Conservation (phyloP, 2,888 invertebrate genomes). For the Drosophila mimica region DNA sequence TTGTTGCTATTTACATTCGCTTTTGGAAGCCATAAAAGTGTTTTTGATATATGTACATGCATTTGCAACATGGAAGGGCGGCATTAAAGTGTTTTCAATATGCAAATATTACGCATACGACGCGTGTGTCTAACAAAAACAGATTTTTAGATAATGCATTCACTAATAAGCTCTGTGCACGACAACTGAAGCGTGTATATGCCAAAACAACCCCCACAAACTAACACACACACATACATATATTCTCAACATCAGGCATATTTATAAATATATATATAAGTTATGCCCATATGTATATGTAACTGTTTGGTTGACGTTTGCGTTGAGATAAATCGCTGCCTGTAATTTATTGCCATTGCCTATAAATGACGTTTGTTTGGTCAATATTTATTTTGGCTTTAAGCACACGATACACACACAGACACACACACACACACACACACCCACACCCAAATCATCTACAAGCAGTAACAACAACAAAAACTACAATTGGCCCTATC, state of each 20-base stretch:
- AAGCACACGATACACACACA: slow-evolving; percentile 21
- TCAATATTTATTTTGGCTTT: slow-evolving; percentile 69
- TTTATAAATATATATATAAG: neutral
- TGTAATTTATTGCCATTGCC: slow-evolving; percentile 48
- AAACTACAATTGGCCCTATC: slow-evolving; percentile 43
- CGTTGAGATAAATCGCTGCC: slow-evolving; percentile 65
- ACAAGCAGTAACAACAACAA: slow-evolving; percentile 13
- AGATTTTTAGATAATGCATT: slow-evolving; percentile 34
- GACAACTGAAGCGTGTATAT: slow-evolving; percentile 14
- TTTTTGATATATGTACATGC: slow-evolving; percentile 45
- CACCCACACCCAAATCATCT: slow-evolving; percentile 10
- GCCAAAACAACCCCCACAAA: slow-evolving; percentile 10
- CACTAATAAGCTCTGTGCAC: slow-evolving; percentile 40
- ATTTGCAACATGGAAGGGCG: slow-evolving; percentile 33
- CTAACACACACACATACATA: slow-evolving; percentile 7
- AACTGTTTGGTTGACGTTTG: slow-evolving; percentile 23
- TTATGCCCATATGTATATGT: slow-evolving; percentile 1
- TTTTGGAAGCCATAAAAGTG: slow-evolving; percentile 66
- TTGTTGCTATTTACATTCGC: slow-evolving; percentile 46
- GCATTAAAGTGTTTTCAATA: slow-evolving; percentile 29
- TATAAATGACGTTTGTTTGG: slow-evolving; percentile 67
- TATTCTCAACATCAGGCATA: neutral
- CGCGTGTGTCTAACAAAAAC: slow-evolving; percentile 20
- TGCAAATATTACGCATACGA: slow-evolving; percentile 56
- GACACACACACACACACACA: slow-evolving; percentile 5